Percentiles rank a stretch among this genome's conserved stretches.
Evolutionary conservation across 2,113 vertebrate species (phyloP).

Genomic region (Grus americana): DNA sequence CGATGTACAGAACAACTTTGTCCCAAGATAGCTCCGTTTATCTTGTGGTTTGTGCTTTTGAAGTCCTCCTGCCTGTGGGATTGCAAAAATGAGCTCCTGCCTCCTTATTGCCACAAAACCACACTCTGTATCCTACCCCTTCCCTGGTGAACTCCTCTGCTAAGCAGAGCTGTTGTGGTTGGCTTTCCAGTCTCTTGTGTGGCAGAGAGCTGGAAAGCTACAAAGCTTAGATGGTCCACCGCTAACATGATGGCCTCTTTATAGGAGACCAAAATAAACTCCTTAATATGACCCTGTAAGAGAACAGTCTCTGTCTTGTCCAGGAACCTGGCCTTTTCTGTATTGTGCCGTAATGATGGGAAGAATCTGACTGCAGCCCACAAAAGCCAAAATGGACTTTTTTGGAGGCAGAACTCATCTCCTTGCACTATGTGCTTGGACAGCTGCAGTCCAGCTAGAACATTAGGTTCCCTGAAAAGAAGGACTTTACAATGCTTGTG

Average conservation of each 20-base stretch:
- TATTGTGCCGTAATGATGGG: not conserved
- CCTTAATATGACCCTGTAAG: constrained; percentile 1
- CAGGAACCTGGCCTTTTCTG: not conserved
- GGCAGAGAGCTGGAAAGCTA: constrained; percentile 37
- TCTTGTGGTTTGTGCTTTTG: constrained; percentile 68
- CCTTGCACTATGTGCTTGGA: not conserved
- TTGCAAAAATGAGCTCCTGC: constrained; percentile 34
- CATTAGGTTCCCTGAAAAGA: not conserved
- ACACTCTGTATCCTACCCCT: not conserved
- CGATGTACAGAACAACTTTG: not conserved
- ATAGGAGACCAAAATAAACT: constrained; percentile 33
- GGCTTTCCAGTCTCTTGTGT: constrained; percentile 14
- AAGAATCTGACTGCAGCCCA: constrained; percentile 4
- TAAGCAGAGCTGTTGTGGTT: constrained; percentile 40
- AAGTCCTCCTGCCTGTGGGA: constrained; percentile 46
- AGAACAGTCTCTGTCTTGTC: constrained; percentile 21
- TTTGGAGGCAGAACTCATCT: not conserved
- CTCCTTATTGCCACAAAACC: constrained; percentile 61
- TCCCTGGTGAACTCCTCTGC: constrained; percentile 50
- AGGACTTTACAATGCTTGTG: not conserved
- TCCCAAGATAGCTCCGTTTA: constrained; percentile 61
- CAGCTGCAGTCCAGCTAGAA: not conserved
- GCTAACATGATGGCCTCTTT: not conserved
- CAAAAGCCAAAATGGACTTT: not conserved
- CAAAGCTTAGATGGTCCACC: not conserved